phyloP scores from a whole-genome alignment of 37 sponge, comb jelly and placozoan species.

The Petrosia ficiformis region DNA sequence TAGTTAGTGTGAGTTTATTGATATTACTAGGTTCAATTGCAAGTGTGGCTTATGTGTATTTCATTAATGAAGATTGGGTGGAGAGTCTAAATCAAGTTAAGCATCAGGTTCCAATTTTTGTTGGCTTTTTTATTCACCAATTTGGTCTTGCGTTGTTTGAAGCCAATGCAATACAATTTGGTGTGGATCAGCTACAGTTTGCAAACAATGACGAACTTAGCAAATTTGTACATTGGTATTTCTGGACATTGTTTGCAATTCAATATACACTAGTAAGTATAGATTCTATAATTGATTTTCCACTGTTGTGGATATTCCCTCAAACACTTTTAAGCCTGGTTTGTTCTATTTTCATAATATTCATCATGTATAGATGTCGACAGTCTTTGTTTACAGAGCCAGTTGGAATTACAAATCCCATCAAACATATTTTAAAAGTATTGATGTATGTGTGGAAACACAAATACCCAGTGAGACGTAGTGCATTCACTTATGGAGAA shows the following conservation, averaged over 20 bases:
- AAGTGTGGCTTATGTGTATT: too few relatives aligned
- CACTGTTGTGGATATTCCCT: neutral
- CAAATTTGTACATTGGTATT: neutral
- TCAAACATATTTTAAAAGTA: neutral
- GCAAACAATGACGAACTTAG: neutral
- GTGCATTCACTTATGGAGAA: slow-evolving; percentile 5
- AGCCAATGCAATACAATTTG: neutral
- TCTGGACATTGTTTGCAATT: neutral
- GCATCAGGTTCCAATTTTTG: too few relatives aligned
- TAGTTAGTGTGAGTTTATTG: neutral
- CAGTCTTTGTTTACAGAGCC: neutral
- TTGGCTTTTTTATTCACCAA: too few relatives aligned
- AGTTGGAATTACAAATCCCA: neutral
- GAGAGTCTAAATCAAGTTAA: too few relatives aligned
- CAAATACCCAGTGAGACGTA: neutral
- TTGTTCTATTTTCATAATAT: neutral
- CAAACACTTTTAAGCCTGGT: neutral
- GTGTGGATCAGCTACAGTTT: neutral
- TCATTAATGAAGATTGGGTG: too few relatives aligned
- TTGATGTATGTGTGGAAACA: neutral
- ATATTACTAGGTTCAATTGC: too few relatives aligned
- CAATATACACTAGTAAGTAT: neutral
- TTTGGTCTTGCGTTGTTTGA: too few relatives aligned
- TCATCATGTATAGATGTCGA: neutral
- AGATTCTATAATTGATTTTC: neutral